Conservation (phyloP, 2,888 invertebrate species). For the Neoitamus cyanurus region DNA sequence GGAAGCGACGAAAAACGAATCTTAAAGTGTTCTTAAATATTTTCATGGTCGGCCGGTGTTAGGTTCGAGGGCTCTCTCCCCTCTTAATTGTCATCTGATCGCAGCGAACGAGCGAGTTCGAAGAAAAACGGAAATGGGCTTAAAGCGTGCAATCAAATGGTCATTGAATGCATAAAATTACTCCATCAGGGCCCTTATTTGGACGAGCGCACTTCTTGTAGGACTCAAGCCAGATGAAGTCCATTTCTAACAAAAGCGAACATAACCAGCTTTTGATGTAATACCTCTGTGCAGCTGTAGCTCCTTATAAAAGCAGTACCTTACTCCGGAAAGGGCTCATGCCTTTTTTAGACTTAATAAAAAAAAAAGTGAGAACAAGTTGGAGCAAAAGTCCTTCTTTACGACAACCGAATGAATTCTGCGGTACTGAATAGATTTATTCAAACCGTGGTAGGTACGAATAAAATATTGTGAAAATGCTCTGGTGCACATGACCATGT, state of each 20-base stretch:
- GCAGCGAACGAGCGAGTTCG: not conserved
- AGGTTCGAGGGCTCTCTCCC: not conserved
- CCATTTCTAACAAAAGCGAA: not conserved
- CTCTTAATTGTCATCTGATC: not conserved
- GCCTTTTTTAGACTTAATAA: not conserved
- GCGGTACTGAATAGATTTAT: not conserved
- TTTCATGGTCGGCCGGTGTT: not conserved
- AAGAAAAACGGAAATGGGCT: not conserved
- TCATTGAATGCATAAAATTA: conserved; percentile 1
- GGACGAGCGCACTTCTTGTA: not conserved
- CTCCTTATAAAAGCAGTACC: not conserved
- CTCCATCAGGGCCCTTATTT: not conserved
- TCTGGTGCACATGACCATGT: not conserved
- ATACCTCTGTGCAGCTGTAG: not conserved
- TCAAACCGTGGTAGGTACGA: not conserved
- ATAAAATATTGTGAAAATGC: not conserved
- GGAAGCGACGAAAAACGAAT: not conserved
- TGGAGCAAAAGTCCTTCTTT: not conserved
- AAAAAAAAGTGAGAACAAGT: not conserved
- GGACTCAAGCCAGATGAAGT: not conserved
- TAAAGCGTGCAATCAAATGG: not conserved
- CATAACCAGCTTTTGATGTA: not conserved
- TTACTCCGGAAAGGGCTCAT: not conserved
- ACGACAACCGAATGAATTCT: not conserved
- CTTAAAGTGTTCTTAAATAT: not conserved